These are phyloP conservation scores for Marcusenius ussheri DNA, from an alignment of 2,113 vertebrate species.

Conservation along the genomic window DNA sequence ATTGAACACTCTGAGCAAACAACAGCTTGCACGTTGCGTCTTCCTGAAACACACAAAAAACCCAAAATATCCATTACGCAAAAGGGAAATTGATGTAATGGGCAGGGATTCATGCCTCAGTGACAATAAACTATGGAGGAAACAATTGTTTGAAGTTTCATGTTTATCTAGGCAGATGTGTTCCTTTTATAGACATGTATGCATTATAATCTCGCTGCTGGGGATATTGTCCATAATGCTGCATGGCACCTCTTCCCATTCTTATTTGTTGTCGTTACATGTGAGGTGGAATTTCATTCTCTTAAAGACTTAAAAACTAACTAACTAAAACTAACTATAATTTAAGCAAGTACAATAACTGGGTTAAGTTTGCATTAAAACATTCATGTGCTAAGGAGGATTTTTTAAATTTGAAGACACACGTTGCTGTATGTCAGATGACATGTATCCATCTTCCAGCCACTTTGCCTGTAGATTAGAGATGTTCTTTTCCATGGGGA, in stretches of 20 bases:
- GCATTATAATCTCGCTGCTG: neutral
- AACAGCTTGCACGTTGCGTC: neutral
- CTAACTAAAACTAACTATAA: neutral
- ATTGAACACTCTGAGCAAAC: neutral
- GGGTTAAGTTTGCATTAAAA: neutral
- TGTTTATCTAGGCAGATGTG: neutral
- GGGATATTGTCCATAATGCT: neutral
- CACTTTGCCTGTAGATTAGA: neutral
- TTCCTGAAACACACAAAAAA: neutral
- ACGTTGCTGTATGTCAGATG: neutral
- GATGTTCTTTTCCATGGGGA: neutral
- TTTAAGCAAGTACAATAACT: neutral
- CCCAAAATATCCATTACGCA: neutral
- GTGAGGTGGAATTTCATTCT: neutral
- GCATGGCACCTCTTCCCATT: neutral
- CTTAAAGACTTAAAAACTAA: neutral
- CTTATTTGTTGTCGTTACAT: neutral
- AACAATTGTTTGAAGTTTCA: neutral
- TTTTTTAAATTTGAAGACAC: neutral
- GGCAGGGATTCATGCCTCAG: neutral
- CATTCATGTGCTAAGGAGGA: neutral
- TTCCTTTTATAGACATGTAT: slow-evolving; percentile 2
- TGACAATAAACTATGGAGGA: neutral
- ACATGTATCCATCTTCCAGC: neutral
- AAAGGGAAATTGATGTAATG: neutral